Evolutionary conservation across 1,140 invertebrate species (phyloP).

Genomic region (Drosophila tropicalis): DNA sequence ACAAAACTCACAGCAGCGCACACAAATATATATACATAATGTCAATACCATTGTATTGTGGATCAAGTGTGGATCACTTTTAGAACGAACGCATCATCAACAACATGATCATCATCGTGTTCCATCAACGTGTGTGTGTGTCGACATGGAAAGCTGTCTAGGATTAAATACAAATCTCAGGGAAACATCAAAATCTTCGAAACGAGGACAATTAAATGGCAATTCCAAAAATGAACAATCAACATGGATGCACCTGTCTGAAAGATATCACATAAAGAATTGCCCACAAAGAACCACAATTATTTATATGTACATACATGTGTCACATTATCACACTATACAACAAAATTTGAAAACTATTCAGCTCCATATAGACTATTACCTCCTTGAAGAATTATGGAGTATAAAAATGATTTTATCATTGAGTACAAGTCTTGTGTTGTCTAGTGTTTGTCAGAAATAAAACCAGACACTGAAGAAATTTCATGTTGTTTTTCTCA

Average conservation of each 20-base stretch:
- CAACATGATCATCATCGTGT: background rate
- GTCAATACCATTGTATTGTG: slow-evolving; percentile 10
- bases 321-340: background rate
- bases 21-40: background rate
- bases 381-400: too few relatives aligned
- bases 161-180: background rate
- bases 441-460: background rate
- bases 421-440: background rate
- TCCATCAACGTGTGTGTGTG: slow-evolving; percentile 1
- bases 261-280: slow-evolving; percentile 9
- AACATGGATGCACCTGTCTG: slow-evolving; percentile 3
- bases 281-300: background rate
- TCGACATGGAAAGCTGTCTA: background rate
- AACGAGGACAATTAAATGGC: slow-evolving; percentile 9
- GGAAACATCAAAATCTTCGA: slow-evolving; percentile 11
- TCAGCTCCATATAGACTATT: too few relatives aligned
- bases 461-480: background rate
- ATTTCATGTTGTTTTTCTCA: too few relatives aligned
- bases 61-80: background rate
- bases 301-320: background rate
- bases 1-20: background rate
- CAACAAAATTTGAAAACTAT: background rate
- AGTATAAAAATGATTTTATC: too few relatives aligned
- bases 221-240: background rate
- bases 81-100: too few relatives aligned